Evolutionary conservation across 2,113 vertebrate species (phyloP).

Genomic region (Heptranchias perlo): DNA sequence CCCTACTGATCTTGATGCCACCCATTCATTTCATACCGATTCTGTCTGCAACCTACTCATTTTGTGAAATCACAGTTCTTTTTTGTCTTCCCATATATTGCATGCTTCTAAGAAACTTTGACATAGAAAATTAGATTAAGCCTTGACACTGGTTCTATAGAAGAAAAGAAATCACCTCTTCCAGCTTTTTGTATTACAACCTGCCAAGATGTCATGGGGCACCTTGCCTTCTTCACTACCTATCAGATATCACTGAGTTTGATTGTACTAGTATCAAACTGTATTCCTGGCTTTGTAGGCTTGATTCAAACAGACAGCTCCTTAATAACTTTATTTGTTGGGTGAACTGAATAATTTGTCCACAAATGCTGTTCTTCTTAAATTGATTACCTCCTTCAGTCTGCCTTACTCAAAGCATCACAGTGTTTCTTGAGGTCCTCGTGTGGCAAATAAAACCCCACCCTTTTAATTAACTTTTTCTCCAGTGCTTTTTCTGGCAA

Average conservation of each 20-base stretch:
- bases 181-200: background rate
- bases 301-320: background rate
- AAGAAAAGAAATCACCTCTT: background rate
- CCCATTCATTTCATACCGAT: background rate
- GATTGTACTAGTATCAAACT: background rate
- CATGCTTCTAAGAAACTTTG: background rate
- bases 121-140: background rate
- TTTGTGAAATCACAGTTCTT: background rate
- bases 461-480: background rate
- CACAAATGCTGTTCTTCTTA: background rate
- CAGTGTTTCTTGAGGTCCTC: background rate
- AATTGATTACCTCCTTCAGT: background rate
- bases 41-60: background rate
- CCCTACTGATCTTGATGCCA: background rate
- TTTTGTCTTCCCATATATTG: background rate
- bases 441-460: background rate
- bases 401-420: background rate
- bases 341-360: background rate
- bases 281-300: background rate
- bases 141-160: background rate
- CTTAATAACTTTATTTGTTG: background rate
- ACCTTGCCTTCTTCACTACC: background rate
- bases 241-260: background rate
- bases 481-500: background rate
- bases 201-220: background rate